Base-by-base conservation (phyloP, 2,888 invertebrate species). In the Copidosoma aretas region DNA sequence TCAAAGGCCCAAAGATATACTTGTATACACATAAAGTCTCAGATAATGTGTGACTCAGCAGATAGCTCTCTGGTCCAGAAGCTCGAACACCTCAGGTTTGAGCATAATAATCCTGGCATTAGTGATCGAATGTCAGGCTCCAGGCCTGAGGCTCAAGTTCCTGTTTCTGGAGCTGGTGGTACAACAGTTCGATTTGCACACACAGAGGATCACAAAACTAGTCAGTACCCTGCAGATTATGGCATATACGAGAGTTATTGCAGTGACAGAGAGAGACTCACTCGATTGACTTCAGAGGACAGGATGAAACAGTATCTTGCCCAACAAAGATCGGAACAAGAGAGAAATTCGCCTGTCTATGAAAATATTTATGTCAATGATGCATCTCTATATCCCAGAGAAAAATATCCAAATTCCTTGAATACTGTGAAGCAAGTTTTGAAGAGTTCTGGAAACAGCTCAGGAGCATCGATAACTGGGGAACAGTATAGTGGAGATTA, bases 181-280 rank as follows among this genome's bases (percentile, higher is more conserved):
- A 89, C 89, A 66, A 89, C 89, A 77, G 91, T 91, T 79, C 89
- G 89, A 78, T 90, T 90, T 78, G 86, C 88, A 19, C 85, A 88
- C 22, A 62, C 75, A 15, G 75, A 75, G 17, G 64, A 70, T 14
- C 75, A 79, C 39, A 77, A 79, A 67, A 54, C 73, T 74, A 69
- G 75, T 71, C 63, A 71, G 56, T 78, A 80, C 41, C 67, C 77
- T 10, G 77, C 79, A 10, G 87, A 88, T 67, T 88, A 87, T 74
- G 87, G 88, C 74, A 82, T 88, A 61, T 90, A 90, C 76, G 93
- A 92, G 79, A 87, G 92, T 12, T 46, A 46, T 12, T 46, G 43
- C 43, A 46, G 43, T 17, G 43, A 46, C 17, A 46, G 43, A 17
- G 43, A 46, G 12, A 46, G 43, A 17, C 43, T 46, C 12, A 46